Base-by-base conservation (phyloP, 23 tunicate species). In the Ascidia mentula region DNA sequence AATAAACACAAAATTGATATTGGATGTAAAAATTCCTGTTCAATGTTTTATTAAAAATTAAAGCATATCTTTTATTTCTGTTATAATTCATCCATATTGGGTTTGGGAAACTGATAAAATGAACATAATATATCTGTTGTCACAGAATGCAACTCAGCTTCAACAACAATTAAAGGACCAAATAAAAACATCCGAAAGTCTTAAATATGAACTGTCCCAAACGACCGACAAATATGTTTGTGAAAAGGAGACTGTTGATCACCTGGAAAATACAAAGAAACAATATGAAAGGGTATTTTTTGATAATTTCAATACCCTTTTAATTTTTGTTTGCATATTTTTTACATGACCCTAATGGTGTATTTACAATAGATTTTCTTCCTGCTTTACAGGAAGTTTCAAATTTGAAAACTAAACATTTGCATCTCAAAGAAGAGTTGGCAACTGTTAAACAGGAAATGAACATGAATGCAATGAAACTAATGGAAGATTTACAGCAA, bases 391-490 rank as follows among this genome's bases (percentile, higher is more conserved):
- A 85, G 89, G 79, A 85, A 85, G 33, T 78, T 31, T 73, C 40
- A 71, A 73, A 53, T 8, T 30, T 69, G 69, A 38, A 72, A 36
- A 35, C 40, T 20, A 60, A 45, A 38, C 69, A 77, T 40, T 71
- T 31, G 40, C 73, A 18, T 0, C 46, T 77, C 20, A 40, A 40
- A 3, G 96, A 90, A 81, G 89, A 90, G 40, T 6, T 90, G 69
- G 40, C 33, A 13, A 84, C 78, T 18, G 89, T 76, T 5, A 90
- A 90, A 38, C 60, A 76, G 36, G 89, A 90, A 76, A 76, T 90
- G 60, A 86, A 88, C 38, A 24, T 38, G 18, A 77, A 59, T 20
- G 72, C 81, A n/a, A n/a, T 89, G 28, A 82, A 60, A 69, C 85
- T 83, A 6, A 35, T 79, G 36, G 88, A 89, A 28, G 80, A 46